phyloP scores from a whole-genome alignment of 1,140 invertebrate genomes.

The Drosophila sproati region DNA sequence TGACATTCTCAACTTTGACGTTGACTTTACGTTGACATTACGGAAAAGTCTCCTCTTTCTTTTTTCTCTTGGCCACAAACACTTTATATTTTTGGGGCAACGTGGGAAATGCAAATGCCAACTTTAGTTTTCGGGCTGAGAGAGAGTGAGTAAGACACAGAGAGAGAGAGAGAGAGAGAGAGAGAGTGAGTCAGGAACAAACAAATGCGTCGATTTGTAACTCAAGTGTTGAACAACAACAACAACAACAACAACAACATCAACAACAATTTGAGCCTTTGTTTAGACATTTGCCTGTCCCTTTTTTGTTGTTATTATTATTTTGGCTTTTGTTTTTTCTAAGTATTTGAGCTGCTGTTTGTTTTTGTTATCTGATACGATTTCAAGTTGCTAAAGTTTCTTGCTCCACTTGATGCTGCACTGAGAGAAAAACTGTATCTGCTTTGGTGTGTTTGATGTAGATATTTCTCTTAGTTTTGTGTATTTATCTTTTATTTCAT shows the following conservation, averaged over 20 bases:
- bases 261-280: constrained; percentile 31
- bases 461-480: no score
- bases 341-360: constrained; percentile 29
- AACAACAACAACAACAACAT: constrained; percentile 40
- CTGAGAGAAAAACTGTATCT: neutral
- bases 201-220: constrained; percentile 67
- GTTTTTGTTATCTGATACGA: constrained; percentile 59
- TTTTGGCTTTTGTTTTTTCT: constrained; percentile 8
- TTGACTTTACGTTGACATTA: constrained; percentile 41
- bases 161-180: neutral
- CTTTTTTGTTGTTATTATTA: constrained; percentile 23
- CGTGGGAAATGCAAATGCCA: constrained; percentile 79
- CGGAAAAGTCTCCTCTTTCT: constrained; percentile 3
- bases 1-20: constrained; percentile 63
- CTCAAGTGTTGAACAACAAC: constrained; percentile 45
- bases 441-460: no score
- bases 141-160: neutral
- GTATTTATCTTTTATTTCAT: neutral
- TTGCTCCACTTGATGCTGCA: constrained; percentile 3
- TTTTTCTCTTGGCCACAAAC: constrained; percentile 20
- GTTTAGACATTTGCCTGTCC: constrained; percentile 39
- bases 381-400: constrained; percentile 45
- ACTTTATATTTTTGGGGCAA: constrained; percentile 37
- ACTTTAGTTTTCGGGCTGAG: constrained; percentile 33
- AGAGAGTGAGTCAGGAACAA: constrained; percentile 56